Base-by-base conservation (phyloP, 2,113 vertebrate species). In the Astatotilapia flaviijosephi region DNA sequence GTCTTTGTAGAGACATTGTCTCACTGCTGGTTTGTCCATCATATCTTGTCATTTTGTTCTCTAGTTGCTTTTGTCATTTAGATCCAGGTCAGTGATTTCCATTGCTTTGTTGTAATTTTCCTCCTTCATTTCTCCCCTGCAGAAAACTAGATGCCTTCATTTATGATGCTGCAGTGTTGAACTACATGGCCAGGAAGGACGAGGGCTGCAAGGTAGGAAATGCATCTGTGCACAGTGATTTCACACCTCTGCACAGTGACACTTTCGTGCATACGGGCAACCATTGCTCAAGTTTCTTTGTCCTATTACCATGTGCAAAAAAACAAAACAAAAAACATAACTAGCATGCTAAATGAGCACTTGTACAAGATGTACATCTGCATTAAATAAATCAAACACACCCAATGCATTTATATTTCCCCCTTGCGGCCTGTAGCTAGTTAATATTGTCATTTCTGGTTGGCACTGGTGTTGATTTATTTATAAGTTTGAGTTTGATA, bases 61-160 rank as follows among this genome's bases (percentile, higher is more conserved):
- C 58, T 6, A 6, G 40, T 47, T 47, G 9, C 68, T 60, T 17
- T 60, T 82, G 84, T 86, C 85, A 51, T 73, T 82, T 75, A 51
- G 73, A 86, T 89, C 33, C 87, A 83, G 82, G 83, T 84, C 82
- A 80, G 14, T 84, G 80, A 87, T 86, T 92, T 86, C 54, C 40
- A 85, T 83, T 80, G 45, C 31, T 53, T n/a, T 40, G 14, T 26
- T 83, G 73, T 88, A 42, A 88, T 70, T 73, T 56, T 21, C 62
- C 73, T 33, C 47, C 21, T 9, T 35, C 23, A 21, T 55, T 58
- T 26, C 26, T 68, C 9, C 55, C 86, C 55, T 86, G 84, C 94
- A 98, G 98, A 90, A 98, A 98, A 92, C 96, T 98, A 92, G 98
- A 98, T 5, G 98, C 97, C 82, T 98, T 98, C 95, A 98, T 98